These are phyloP conservation scores for Heliopora coerulea DNA, from an alignment of 92 coral and sea anemone species.

Conservation along the genomic window DNA sequence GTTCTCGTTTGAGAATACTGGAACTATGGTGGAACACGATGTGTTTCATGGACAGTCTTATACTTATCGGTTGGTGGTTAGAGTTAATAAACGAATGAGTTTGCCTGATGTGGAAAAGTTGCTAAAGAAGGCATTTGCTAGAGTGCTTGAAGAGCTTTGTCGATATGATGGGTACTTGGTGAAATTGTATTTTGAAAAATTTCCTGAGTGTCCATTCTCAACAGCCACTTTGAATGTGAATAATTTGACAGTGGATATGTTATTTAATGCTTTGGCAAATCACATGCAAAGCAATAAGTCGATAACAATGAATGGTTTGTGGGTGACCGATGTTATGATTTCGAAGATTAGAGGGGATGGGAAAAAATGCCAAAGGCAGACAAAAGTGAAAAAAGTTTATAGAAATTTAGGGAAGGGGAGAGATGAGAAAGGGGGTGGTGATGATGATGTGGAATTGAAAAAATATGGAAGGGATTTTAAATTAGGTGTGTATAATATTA, in stretches of 20 bases:
- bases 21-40: too few relatives aligned
- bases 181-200: background rate
- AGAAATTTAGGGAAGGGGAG: background rate
- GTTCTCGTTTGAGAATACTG: too few relatives aligned
- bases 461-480: background rate
- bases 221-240: background rate
- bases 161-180: background rate
- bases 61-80: background rate
- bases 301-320: background rate
- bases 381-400: background rate
- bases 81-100: too few relatives aligned
- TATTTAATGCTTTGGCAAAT: background rate
- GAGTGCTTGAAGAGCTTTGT: too few relatives aligned
- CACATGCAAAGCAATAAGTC: background rate
- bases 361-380: background rate
- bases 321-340: background rate
- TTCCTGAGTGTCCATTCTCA: background rate
- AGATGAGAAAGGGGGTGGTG: background rate
- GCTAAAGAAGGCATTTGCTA: background rate
- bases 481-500: background rate
- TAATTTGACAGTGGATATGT: background rate
- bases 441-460: background rate
- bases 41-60: too few relatives aligned
- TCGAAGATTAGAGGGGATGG: background rate
- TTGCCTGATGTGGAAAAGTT: background rate